These are phyloP conservation scores for Idris sp. DNA, from an alignment of 1,140 invertebrate genomes.

Conservation along the genomic window DNA sequence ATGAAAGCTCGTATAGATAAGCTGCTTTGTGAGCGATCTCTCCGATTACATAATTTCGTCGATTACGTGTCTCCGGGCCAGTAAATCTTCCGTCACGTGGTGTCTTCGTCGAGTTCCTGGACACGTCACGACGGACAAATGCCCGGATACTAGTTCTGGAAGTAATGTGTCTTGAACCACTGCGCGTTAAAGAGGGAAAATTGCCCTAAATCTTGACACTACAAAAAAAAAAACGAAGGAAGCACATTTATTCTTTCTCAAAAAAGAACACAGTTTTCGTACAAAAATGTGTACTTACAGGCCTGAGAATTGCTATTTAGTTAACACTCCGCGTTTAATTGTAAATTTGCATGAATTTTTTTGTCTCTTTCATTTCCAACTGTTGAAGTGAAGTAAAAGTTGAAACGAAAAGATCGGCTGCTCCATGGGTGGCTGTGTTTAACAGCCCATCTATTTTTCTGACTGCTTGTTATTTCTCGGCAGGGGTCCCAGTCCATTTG, in stretches of 20 bases:
- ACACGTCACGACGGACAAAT: slow-evolving; percentile 75
- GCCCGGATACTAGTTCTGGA: slow-evolving; percentile 77
- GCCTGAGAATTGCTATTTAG: too few relatives aligned
- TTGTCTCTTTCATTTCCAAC: slow-evolving; percentile 11
- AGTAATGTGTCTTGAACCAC: slow-evolving; percentile 75
- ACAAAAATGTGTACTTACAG: too few relatives aligned
- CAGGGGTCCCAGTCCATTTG: slow-evolving; percentile 71
- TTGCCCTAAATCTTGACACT: slow-evolving; percentile 19
- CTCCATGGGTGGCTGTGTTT: slow-evolving; percentile 77
- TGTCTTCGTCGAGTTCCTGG: slow-evolving; percentile 69
- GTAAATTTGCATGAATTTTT: slow-evolving; percentile 15
- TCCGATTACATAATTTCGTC: slow-evolving; percentile 62
- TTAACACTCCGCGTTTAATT: not conserved
- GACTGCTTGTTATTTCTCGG: slow-evolving; percentile 77
- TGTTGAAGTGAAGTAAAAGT: slow-evolving; percentile 21
- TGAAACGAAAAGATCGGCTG: slow-evolving; percentile 63
- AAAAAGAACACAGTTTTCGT: too few relatives aligned
- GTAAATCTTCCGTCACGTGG: slow-evolving; percentile 68
- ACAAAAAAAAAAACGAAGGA: too few relatives aligned
- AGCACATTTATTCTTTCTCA: too few relatives aligned
- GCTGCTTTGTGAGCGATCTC: slow-evolving; percentile 43
- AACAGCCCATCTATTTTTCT: slow-evolving; percentile 79
- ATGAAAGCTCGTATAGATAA: slow-evolving; percentile 23
- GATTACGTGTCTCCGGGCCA: slow-evolving; percentile 59
- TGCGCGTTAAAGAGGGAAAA: slow-evolving; percentile 40